Evolutionary conservation across 2,888 invertebrate species (phyloP), one percentile per base, ranked within the genome.

Genomic region (Ptilodon capucinus): DNA sequence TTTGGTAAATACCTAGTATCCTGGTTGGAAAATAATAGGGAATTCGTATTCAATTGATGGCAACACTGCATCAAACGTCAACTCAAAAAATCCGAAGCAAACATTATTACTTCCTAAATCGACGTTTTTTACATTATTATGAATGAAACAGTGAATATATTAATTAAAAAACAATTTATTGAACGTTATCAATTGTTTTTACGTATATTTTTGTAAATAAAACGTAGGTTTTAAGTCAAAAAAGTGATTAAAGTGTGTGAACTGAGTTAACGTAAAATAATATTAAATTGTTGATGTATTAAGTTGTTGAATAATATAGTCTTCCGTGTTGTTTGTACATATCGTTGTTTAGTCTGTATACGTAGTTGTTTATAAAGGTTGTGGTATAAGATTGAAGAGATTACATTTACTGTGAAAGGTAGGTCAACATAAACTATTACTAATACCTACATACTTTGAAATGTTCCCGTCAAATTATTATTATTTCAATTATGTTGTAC

Each of bases 321-420:
- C 66, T 76, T 74, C 68, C 64, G 53, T 51, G 40, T 44, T 40
- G 16, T 48, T 39, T 58, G 44, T 48, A 64, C 66, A 64, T 64
- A 68, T 71, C 60, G 62, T 65, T 61, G 41, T 55, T 60, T 63
- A 55, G 63, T 72, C n/a, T n/a, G n/a, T 71, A 61, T 67, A 64
- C 54, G 57, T 60, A 68, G 74, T 79, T 81, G 79, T 82, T 76
- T 62, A 60, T n/a, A 39, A 72, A 74, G 84, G 83, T 86, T 86
- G 86, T 85, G 85, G 54, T 72, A 56, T 68, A 82, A 77, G 74
- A 80, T 84, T 74, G 81, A 76, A 79, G 80, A 81, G 60, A 79
- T 86, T 61, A 76, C 75, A 61, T 68, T 71, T 54, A 68, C 76
- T 45, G 60, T 84, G 42, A 84, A 86, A 81, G 87, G 89, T 89